A percentile compares a stretch with the other conserved stretches of the same genome.
Conservation (phyloP, 1,140 invertebrate genomes). For the Piezodorus guildinii region DNA sequence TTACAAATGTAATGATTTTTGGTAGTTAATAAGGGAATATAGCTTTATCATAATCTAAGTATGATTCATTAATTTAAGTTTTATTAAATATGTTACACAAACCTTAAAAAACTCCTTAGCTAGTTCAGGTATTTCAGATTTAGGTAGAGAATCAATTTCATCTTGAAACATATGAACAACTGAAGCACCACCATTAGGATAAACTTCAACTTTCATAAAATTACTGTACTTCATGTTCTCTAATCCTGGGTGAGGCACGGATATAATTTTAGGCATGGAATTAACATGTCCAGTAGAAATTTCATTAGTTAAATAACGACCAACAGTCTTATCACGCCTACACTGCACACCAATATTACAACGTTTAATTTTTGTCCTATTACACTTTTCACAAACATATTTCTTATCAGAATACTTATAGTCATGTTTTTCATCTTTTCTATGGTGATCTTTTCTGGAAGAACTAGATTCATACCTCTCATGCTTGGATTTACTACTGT, state of each 20-base stretch:
- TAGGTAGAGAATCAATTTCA: constrained; percentile 68
- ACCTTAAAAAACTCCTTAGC: constrained; percentile 82
- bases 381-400: constrained; percentile 43
- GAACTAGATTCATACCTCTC: constrained; percentile 10
- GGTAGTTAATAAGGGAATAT: too few species aligned
- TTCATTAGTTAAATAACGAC: constrained; percentile 28
- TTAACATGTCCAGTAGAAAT: constrained; percentile 29
- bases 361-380: constrained; percentile 46
- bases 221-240: constrained; percentile 55
- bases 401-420: constrained; percentile 18
- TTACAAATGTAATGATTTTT: too few species aligned
- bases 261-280: constrained; percentile 30
- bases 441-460: constrained; percentile 6
- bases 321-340: constrained; percentile 36
- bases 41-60: background rate
- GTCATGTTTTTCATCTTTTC: constrained; percentile 5
- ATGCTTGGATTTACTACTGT: constrained; percentile 4
- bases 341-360: constrained; percentile 51
- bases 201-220: constrained; percentile 77
- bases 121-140: constrained; percentile 65
- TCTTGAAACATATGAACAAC: constrained; percentile 88
- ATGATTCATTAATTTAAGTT: background rate
- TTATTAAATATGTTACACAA: constrained; percentile 24
- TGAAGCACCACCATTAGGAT: constrained; percentile 90
- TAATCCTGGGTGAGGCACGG: constrained; percentile 35